Evolutionary conservation across 2,113 vertebrate genomes (phyloP), one percentile per base, ranked within the genome.

Genomic region (Cinclus mexicanus): DNA sequence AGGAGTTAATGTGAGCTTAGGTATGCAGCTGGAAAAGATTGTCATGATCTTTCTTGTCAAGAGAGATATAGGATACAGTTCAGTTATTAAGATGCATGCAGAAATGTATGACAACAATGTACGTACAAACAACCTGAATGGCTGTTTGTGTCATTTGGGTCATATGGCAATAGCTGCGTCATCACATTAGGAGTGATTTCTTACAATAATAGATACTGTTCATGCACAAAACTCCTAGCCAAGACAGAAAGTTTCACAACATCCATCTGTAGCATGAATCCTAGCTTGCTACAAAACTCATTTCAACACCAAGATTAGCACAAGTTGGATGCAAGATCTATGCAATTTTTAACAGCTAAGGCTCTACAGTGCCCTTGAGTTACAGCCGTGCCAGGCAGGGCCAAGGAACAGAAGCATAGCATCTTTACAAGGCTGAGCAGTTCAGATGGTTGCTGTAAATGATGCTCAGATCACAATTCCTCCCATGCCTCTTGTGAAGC

Each of bases 401-500:
- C 56, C 56, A 14, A 92, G 53, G 52, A 94, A 42, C 47, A 83
- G 35, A 81, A 55, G 68, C 1, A 64, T 68, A 78, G 41, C 83
- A 87, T 47, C 49, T 28, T 63, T 41, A 29, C 56, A 82, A 49
- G 57, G 87, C 83, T 82, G 81, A 91, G 65, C 49, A 23, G 18
- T 68, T 95, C 52, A 63, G 26, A 81, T 53, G 25, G 49, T 68
- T 93, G 57, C 74, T 89, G 74, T 84, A 71, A 94, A 92, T 33
- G 44, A 91, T 79, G 89, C 77, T 91, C 81, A 84, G 61, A 87
- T 95, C 84, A 87, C 67, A 85, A 49, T 84, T 95, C 77, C 76
- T 95, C 65, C 81, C 65, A 44, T 79, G 77, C 46, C 46, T 95
- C 77, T 83, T 89, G 74, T 85, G 83, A 57, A 89, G 89, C 81